Conservation (phyloP, 1,140 invertebrate species). For the Copidosoma floridanum region DNA sequence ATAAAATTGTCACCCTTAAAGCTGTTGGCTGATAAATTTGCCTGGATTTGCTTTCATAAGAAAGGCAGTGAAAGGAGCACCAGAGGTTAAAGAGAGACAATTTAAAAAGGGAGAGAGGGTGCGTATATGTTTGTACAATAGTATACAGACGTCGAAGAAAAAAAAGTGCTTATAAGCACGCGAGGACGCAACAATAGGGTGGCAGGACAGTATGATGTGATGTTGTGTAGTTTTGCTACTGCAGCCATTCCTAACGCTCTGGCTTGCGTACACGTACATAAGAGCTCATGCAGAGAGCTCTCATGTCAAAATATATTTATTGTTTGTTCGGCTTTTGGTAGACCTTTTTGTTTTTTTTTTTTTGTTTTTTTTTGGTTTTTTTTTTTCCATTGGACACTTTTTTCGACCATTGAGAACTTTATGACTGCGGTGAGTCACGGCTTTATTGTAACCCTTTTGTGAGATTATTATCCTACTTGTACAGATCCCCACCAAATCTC, state of each 20-base stretch:
- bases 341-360: constrained; percentile 4
- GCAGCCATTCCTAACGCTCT: too few species aligned
- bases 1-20: constrained; percentile 44
- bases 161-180: too few species aligned
- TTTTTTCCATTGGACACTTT: constrained; percentile 22
- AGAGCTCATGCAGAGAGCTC: too few species aligned
- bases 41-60: constrained; percentile 48
- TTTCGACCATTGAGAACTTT: too few species aligned
- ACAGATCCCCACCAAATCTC: constrained; percentile 30
- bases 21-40: constrained; percentile 23
- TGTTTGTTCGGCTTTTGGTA: constrained; percentile 31
- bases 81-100: not conserved
- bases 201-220: too few species aligned
- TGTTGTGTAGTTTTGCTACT: too few species aligned
- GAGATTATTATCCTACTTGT: constrained; percentile 55
- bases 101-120: not conserved
- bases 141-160: too few species aligned
- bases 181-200: too few species aligned
- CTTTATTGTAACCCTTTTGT: constrained; percentile 51
- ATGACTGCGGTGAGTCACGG: constrained; percentile 46
- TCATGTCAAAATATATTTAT: constrained; percentile 60
- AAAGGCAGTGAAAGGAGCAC: constrained; percentile 34
- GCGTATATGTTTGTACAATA: too few species aligned
- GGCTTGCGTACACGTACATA: too few species aligned
- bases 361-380: constrained; percentile 15